A percentile compares a stretch with the other conserved stretches of the same genome.
phyloP scores from a whole-genome alignment of 2,888 invertebrate species.

The Cyrtodaria siliqua region DNA sequence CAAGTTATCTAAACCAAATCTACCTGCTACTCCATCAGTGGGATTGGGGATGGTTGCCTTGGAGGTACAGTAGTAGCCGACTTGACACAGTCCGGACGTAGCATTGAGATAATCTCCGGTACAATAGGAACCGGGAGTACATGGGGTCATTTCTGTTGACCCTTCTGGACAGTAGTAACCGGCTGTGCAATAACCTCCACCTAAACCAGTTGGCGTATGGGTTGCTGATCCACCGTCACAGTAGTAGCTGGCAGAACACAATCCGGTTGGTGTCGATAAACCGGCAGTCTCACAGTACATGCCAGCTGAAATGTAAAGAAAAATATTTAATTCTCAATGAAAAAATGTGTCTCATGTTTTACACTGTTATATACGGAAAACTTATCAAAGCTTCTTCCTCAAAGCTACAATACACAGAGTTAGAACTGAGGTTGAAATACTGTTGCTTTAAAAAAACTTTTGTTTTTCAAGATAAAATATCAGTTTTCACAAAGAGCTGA shows the following conservation, averaged over 20 bases:
- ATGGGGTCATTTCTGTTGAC: conserved; percentile 72
- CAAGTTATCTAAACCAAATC: too few relatives aligned
- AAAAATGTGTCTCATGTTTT: too few relatives aligned
- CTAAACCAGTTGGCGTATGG: conserved; percentile 88
- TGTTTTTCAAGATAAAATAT: too few relatives aligned
- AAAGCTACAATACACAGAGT: too few relatives aligned
- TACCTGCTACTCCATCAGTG: conserved; percentile 82
- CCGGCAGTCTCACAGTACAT: conserved; percentile 79
- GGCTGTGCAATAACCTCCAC: conserved; percentile 73
- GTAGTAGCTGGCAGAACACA: conserved; percentile 86
- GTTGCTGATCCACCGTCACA: conserved; percentile 97
- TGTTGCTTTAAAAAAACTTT: too few relatives aligned
- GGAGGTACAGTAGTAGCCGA: conserved; percentile 80
- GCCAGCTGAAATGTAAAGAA: conserved; percentile 73
- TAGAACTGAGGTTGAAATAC: too few relatives aligned
- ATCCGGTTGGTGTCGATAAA: conserved; percentile 73
- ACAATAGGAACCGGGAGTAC: conserved; percentile 81
- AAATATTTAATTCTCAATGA: too few relatives aligned
- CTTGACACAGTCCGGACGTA: conserved; percentile 78
- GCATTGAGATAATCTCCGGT: conserved; percentile 73
- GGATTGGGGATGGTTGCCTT: conserved; percentile 78
- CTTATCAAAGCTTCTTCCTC: too few relatives aligned
- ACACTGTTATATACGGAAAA: too few relatives aligned
- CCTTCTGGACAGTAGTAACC: conserved; percentile 82
- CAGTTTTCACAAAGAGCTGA: too few relatives aligned